Evolutionary conservation across 2,797 vertebrate genomes (phyloP), one percentile per base, ranked within the genome.

Genomic region (Myotis myotis): DNA sequence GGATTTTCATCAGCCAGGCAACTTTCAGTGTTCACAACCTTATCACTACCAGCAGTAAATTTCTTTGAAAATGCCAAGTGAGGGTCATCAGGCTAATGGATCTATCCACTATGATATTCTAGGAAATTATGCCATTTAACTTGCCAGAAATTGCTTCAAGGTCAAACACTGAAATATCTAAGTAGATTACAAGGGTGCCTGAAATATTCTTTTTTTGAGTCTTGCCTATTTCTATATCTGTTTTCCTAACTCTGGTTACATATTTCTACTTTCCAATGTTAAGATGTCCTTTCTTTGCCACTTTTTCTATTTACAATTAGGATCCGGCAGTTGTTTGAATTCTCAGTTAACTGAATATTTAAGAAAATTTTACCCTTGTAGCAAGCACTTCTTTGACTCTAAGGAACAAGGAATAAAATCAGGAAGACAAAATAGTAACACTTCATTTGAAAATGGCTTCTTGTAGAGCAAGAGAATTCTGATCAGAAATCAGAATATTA

Each of bases 11-110:
- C 90, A 94, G 13, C 62, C 22, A 83, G 51, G 70, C 55, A 95
- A 78, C 49, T 96, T 96, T 96, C 81, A 96, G 78, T 95, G 71
- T 93, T 96, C 17, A 12, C 80, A 87, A 94, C 74, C 81, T 95
- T 96, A 94, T 96, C 93, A 95, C 55, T 95, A 96, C 44, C 22
- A 87, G 89, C 84, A 49, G 38, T 96, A 96, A 93, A 97, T 97
- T 95, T 97, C 62, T 89, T 94, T 96, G 92, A 94, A 96, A 96
- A 95, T 97, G 81, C 89, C 87, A 92, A 92, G 84, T 55, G 55
- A 95, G 91, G 87, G 80, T 95, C 93, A 95, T 38, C 10, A 81
- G 89, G 93, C 87, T 97, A 97, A 96, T 96, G 81, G 95, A 96
- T 97, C 92, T 96, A 93, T 90, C 68, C 36, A 91, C 74, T 91